Evolutionary conservation across 2,113 vertebrate species (phyloP), one percentile per base, ranked within the genome.

Genomic region (Microtus montanus): DNA sequence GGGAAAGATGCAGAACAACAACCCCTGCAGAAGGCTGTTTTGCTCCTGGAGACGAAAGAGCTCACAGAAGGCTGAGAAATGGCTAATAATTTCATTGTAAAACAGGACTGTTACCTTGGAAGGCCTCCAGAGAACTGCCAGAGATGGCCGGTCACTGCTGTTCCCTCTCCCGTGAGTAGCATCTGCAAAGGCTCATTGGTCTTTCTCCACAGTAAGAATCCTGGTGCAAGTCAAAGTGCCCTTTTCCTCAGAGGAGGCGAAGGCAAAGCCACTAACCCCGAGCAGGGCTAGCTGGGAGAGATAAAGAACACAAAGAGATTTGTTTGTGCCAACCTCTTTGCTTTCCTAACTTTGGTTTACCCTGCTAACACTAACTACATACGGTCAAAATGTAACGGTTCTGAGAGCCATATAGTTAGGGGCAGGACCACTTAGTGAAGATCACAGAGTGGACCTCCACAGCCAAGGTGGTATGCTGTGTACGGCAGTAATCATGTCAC

Each of bases 61-160:
- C 66, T 93, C 30, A 44, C 47, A 91, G 35, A 79, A 38, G 8
- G 10, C 58, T 95, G 90, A 90, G 79, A 94, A 85, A 78, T 64
- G 85, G 35, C 38, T 63, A 73, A 75, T 49, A 74, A 87, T 17
- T 61, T 14, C 28, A 64, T 64, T 77, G 49, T 41, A 91, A 95
- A 94, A 35, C 6, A 64, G 68, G 19, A 15, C 70, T 90, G 52
- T 63, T 74, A 47, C 30, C 41, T 49, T 17, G 20, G 5, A 30
- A 33, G 47, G 26, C 7, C 52, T 73, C 70, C 68, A 11, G 7
- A 96, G 70, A 94, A 12, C 1, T 73, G 44, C 85, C 33, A 9
- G 24, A 6, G 47, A 9, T 24, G 30, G 2, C 12, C 13, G 28
- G 22, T 38, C 11, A 1, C 30, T 33, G 35, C 41, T 38, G 44